phyloP scores from a whole-genome alignment of 2,888 invertebrate genomes.

The Eristalinus aeneus region DNA sequence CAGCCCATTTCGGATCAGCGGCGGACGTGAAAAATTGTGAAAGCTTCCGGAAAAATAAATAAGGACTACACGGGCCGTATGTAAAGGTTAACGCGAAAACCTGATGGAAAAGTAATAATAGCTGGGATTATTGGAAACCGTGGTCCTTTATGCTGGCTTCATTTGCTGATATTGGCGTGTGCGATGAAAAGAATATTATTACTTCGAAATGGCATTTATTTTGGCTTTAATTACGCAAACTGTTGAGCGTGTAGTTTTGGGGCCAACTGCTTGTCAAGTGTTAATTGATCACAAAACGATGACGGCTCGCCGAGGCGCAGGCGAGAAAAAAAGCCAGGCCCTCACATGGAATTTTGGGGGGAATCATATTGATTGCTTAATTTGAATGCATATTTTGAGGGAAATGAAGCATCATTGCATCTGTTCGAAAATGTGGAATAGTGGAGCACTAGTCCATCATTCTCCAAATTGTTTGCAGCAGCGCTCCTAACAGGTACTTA shows the following conservation, averaged over 20 bases:
- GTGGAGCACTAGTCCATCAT: too few relatives aligned
- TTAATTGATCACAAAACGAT: too few relatives aligned
- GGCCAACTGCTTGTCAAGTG: too few relatives aligned
- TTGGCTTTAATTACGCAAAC: background rate
- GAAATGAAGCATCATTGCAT: too few relatives aligned
- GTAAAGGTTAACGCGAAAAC: background rate
- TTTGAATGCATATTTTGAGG: too few relatives aligned
- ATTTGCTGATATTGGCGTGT: background rate
- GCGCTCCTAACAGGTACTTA: too few relatives aligned
- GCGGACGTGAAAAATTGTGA: background rate
- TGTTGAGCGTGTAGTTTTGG: background rate
- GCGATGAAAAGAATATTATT: background rate
- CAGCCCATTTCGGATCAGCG: background rate
- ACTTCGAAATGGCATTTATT: background rate
- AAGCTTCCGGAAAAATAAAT: background rate
- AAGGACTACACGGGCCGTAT: background rate
- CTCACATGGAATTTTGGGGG: too few relatives aligned
- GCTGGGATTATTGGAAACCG: background rate
- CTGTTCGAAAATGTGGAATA: too few relatives aligned
- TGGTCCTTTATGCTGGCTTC: background rate
- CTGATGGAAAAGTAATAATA: conserved; percentile 1
- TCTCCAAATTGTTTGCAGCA: too few relatives aligned
- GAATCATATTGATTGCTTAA: too few relatives aligned
- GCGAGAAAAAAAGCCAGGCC: too few relatives aligned
- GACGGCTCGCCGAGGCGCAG: too few relatives aligned